Base-by-base conservation (phyloP, 2,797 vertebrate genomes). In the Lacerta agilis region DNA sequence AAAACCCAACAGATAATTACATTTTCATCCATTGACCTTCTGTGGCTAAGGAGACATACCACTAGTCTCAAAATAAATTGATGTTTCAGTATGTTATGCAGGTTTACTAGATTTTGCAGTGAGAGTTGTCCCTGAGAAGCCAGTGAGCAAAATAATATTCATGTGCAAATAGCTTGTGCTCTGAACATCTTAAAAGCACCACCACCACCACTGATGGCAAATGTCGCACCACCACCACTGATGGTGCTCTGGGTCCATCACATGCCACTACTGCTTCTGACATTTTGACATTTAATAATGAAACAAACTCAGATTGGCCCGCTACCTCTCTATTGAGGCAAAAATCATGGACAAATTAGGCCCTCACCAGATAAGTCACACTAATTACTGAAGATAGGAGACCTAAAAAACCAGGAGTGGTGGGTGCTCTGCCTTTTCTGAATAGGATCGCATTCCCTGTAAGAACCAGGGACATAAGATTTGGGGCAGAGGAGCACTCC, bases 31-130 rank as follows among this genome's bases (percentile, higher is more conserved):
- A 13, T 10, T 0, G 17, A 55, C 78, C 27, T 41, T 72, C 0
- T 18, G 1, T 18, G 3, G 8, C 3, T 43, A 1, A 33, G 0
- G 1, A n/a, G 13, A 17, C 0, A 6, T 33, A 9, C 1, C 3
- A 61, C 1, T 36, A 6, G 11, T 33, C 73, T 33, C 82, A 71
- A 20, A 1, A 8, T 66, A 49, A 10, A 17, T 78, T 11, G 8
- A 1, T 58, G 3, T 76, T 76, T 61, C 33, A 41, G 11, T 27
- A 71, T 41, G 29, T 41, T 8, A 20, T 79, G 15, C 27, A 41
- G 75, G 58, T 41, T 64, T 41, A 17, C 15, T 29, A 73, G 33
- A 84, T 55, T 11, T 75, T 18, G 11, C 64, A 45, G 49, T 23
- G 18, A 75, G 25, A 84, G 67, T 7, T 69, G 43, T 10, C 20